Base-by-base conservation (phyloP, 2,888 invertebrate species). In the Ctenicera cuprea region DNA sequence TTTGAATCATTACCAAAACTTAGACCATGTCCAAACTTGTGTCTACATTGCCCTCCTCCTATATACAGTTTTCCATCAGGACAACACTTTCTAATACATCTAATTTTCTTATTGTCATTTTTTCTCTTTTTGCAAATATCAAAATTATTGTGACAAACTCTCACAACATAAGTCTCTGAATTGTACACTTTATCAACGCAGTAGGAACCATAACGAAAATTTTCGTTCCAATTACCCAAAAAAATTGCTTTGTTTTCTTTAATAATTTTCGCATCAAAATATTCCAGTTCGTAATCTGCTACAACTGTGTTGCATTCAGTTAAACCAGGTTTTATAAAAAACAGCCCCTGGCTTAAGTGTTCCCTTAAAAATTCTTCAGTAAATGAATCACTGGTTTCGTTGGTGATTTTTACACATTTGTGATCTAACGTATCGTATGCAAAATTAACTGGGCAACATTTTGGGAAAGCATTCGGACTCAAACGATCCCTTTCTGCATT, bases 381-480 rank as follows among this genome's bases (percentile, higher is more conserved):
- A 5, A 71, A 38, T 0, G 38, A 9, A 20, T 26, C 16, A 18
- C 7, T 3, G 0, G 63, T 63, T 9, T 33, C 45, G 5, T 72
- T 66, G 8, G 30, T 59, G 3, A 48, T 20, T n/a, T 61, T 8
- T 8, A 69, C 66, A 61, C 84, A 84, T 1, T 78, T 77, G 75
- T 82, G 83, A 12, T 63, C 63, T 5, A 63, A 61, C 1, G 71
- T 62, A 62, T 83, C 74, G 73, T 83, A 84, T 8, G 73, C 38
- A 71, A 79, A 78, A 4, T 79, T 74, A 0, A 80, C 59, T 1
- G 84, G 84, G 71, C 84, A 84, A 77, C 84, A 84, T 79, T 84
- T 84, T 22, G 79, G 79, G 59, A 82, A 82, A 43, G 73, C 63
- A 41, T 76, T 71, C 16, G 76, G 64, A 14, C 63, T 43, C 7